Evolutionary conservation across 2,113 vertebrate species (phyloP).

Genomic region (Cyanoderma ruficeps): DNA sequence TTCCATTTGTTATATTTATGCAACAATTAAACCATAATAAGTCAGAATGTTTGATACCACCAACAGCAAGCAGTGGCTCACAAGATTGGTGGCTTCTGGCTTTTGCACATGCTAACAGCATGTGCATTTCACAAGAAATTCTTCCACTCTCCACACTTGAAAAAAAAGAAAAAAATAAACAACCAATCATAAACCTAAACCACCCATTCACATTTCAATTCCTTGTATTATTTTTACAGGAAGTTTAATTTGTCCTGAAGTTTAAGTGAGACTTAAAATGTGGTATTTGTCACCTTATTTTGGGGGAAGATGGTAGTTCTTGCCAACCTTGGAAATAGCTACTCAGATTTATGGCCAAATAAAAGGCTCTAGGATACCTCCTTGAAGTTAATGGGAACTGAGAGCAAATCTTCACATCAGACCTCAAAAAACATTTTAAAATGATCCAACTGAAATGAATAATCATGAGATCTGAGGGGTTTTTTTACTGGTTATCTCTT

Average conservation of each 20-base stretch:
- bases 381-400: background rate
- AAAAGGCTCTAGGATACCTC: background rate
- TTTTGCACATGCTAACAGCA: background rate
- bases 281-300: background rate
- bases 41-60: background rate
- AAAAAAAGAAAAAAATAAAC: rapidly evolving
- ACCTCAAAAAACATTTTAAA: background rate
- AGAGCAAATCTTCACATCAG: background rate
- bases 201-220: background rate
- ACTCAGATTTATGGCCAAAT: background rate
- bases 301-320: background rate
- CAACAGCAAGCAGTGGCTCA: background rate
- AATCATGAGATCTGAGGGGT: background rate
- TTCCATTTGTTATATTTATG: background rate
- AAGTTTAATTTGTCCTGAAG: background rate
- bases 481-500: background rate
- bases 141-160: background rate
- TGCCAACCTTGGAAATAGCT: background rate
- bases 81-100: background rate
- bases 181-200: background rate
- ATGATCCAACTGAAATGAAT: background rate
- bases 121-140: background rate
- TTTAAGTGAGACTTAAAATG: background rate
- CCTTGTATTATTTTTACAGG: background rate
- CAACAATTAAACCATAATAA: background rate